Conservation (phyloP, 2,888 invertebrate genomes). For the Parochlus steinenii region DNA sequence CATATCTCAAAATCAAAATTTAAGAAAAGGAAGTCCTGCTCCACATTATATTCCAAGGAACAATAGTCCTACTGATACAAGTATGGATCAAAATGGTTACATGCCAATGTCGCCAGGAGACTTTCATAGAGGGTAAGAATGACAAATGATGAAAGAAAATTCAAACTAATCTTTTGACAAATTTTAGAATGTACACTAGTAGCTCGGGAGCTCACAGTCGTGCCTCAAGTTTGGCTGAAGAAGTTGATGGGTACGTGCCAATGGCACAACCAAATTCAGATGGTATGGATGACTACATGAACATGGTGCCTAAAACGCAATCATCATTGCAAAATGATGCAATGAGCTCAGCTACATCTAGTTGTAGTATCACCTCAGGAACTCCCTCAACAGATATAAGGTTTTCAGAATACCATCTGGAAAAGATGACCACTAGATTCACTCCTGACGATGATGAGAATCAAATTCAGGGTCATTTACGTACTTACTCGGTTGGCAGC, state of each 20-base stretch:
- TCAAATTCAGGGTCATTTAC: constrained; percentile 38
- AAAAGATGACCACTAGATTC: constrained; percentile 63
- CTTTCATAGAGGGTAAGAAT: constrained; percentile 16
- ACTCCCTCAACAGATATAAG: constrained; percentile 66
- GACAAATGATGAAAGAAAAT: too few relatives aligned
- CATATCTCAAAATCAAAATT: constrained; percentile 9
- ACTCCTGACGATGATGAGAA: constrained; percentile 44
- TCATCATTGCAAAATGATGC: constrained; percentile 23
- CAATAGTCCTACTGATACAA: constrained; percentile 31
- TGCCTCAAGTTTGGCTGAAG: constrained; percentile 41
- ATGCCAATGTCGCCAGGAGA: constrained; percentile 37
- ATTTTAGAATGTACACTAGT: constrained; percentile 18
- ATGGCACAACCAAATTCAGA: constrained; percentile 38
- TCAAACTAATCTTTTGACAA: constrained; percentile 5
- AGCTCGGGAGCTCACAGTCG: constrained; percentile 41
- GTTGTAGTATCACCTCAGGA: constrained; percentile 59
- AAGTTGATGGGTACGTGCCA: constrained; percentile 42
- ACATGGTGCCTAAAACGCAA: constrained; percentile 9
- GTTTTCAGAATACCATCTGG: constrained; percentile 62
- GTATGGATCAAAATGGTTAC: constrained; percentile 25
- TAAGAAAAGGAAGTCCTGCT: constrained; percentile 16
- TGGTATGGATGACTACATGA: constrained; percentile 15
- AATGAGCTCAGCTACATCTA: constrained; percentile 47
- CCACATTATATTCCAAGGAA: constrained; percentile 28
- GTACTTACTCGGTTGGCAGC: constrained; percentile 77